These are phyloP conservation scores for Pelecanoides urinatrix DNA, from an alignment of 2,113 vertebrate species.

Conservation along the genomic window DNA sequence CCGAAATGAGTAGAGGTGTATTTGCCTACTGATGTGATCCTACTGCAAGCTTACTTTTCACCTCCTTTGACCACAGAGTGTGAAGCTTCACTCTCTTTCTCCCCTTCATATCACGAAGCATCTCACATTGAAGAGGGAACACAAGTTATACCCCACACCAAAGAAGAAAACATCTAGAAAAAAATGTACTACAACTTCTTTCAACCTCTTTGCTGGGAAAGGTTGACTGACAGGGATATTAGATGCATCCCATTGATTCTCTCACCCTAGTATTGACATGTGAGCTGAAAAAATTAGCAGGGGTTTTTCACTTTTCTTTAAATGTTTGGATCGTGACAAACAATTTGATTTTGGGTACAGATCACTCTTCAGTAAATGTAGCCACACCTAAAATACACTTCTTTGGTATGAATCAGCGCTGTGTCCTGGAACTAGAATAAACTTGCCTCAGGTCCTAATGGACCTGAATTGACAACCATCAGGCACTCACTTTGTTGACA, in stretches of 20 bases:
- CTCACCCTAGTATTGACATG: not conserved
- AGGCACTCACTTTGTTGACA: not conserved
- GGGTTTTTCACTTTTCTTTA: not conserved
- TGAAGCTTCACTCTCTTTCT: not conserved
- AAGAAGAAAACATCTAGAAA: not conserved
- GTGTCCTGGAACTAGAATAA: not conserved
- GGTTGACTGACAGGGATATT: not conserved
- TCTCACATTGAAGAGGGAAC: not conserved
- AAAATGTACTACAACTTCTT: not conserved
- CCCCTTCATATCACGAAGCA: not conserved
- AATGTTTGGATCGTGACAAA: not conserved
- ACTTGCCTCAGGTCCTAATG: not conserved
- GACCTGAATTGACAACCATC: not conserved
- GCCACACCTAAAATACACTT: not conserved
- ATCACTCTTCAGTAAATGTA: not conserved
- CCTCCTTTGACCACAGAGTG: not conserved
- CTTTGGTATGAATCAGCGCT: not conserved
- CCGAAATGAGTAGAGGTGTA: not conserved
- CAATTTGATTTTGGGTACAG: not conserved
- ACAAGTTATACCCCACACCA: not conserved
- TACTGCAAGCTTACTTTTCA: not conserved
- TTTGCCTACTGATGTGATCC: not conserved
- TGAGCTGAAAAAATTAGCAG: not conserved
- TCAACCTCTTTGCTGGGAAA: not conserved
- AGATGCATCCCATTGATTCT: not conserved